Base-by-base conservation (phyloP, 2,113 vertebrate species). In the Meleagris gallopavo region DNA sequence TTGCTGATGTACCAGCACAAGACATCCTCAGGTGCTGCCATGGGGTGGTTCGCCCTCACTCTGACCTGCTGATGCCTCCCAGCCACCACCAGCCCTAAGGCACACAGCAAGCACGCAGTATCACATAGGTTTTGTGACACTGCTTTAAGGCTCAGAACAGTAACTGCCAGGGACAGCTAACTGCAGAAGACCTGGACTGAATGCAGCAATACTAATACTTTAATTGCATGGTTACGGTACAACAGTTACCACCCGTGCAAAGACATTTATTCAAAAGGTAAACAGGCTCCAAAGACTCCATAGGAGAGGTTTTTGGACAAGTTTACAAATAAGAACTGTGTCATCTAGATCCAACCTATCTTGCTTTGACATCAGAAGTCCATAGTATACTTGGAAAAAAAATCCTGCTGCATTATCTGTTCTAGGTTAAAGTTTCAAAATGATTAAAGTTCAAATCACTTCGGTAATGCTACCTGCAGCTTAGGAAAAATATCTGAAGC, bases 371-470 rank as follows among this genome's bases (percentile, higher is more conserved):
- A 75, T 18, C 17, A 1, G 11, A 88, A 48, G 8, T 81, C 92
- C 5, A 24, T 4, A 60, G 82, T 16, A 92, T 57, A 75, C 72
- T 58, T 6, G 7, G 65, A 72, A 88, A 92, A 83, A 89, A 83
- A 71, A 0, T 72, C 40, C 74, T 84, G 52, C 54, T 27, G 30
- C 11, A 16, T 92, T 91, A 88, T 71, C 89, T 81, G 34, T 13
- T 48, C 40, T 13, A 76, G 54, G 50, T 58, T 74, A 57, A 93
- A 82, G 73, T 62, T 86, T 77, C 67, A 83, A 90, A 94, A 82
- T 30, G 0, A 91, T 84, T 96, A 54, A 95, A 91, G 90, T 94
- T 95, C 92, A 93, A 76, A 88, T 50, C 55, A 62, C 32, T 83
- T 57, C 29, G 30, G 69, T 79, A 91, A 62, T 76, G 36, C 29